phyloP scores from a whole-genome alignment of 2,888 invertebrate species.

The Sinohyriopsis cumingii region DNA sequence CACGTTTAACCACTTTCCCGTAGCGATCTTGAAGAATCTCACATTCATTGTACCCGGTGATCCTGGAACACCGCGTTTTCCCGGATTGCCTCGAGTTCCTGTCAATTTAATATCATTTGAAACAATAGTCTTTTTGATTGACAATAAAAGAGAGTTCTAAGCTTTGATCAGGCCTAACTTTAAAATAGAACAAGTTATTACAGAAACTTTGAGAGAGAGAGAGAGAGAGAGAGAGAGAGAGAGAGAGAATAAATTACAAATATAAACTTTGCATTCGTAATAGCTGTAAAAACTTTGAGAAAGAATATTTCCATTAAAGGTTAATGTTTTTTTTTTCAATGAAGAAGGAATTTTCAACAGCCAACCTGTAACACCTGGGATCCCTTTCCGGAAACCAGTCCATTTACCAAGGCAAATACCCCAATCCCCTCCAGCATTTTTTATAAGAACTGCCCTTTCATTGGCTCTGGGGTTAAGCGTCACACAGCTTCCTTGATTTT shows the following conservation, averaged over 20 bases:
- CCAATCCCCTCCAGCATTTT: constrained; percentile 72
- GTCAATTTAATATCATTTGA: too few species aligned
- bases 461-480: constrained; percentile 69
- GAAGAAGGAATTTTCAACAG: background rate
- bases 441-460: constrained; percentile 72
- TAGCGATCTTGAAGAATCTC: constrained; percentile 40
- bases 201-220: too few species aligned
- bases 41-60: constrained; percentile 55
- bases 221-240: too few species aligned
- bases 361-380: constrained; percentile 53
- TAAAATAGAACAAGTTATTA: too few species aligned
- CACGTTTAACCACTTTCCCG: constrained; percentile 9
- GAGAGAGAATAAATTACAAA: too few species aligned
- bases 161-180: too few species aligned
- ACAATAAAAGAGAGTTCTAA: too few species aligned
- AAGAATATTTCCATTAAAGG: too few species aligned
- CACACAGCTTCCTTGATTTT: constrained; percentile 42
- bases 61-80: constrained; percentile 23
- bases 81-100: constrained; percentile 28
- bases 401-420: constrained; percentile 72
- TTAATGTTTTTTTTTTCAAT: too few species aligned
- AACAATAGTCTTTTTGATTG: too few species aligned
- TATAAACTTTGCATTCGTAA: too few species aligned
- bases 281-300: too few species aligned
- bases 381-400: constrained; percentile 69